Evolutionary conservation across 1,140 invertebrate genomes (phyloP).

Genomic region (Heliconius himera): DNA sequence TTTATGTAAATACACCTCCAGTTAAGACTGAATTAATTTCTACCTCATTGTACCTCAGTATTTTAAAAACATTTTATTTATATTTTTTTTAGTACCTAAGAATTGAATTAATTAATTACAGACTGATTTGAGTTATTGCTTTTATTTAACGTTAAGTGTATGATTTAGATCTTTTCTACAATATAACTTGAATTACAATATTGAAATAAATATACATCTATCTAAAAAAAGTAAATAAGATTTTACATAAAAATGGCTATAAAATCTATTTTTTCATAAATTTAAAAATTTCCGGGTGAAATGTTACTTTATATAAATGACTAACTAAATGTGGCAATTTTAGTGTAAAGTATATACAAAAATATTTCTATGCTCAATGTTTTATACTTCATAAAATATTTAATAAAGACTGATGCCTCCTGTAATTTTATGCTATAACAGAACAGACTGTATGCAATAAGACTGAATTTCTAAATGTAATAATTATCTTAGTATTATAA

Average conservation of each 20-base stretch:
- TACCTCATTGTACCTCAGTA: constrained; percentile 43
- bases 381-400: neutral
- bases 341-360: neutral
- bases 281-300: neutral
- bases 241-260: neutral
- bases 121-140: constrained; percentile 4
- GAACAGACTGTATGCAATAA: neutral
- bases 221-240: neutral
- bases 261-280: no score
- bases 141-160: neutral
- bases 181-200: neutral
- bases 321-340: neutral
- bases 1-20: constrained; percentile 11
- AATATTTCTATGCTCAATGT: neutral
- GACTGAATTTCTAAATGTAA: neutral
- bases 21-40: constrained; percentile 45
- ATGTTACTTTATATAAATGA: neutral
- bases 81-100: constrained; percentile 33
- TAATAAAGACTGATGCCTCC: neutral
- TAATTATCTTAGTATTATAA: neutral
- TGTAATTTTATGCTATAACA: neutral
- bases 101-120: neutral
- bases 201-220: no score
- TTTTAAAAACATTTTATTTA: constrained; percentile 28
- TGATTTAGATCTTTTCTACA: neutral